Evolutionary conservation across 2,888 invertebrate species (phyloP), one percentile per base, ranked within the genome.

Genomic region (Chymomyza fuscimana): DNA sequence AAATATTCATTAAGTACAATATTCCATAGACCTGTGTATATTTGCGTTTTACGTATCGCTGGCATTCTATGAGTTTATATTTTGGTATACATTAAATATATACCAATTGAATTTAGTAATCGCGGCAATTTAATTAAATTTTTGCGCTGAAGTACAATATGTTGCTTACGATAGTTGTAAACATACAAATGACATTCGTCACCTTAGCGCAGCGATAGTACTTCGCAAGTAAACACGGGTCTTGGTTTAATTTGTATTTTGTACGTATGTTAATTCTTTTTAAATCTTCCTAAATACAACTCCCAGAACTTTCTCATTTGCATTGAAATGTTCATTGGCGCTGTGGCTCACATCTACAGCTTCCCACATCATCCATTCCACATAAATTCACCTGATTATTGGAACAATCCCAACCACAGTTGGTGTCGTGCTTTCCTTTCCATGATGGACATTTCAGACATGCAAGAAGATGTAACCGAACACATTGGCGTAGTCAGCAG

Each of bases 401-500:
- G 93, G 85, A 92, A 93, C 19, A 93, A 94, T 73, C 88, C 90
- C 0, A 89, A 90, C 73, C 81, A 88, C 65, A 92, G 89, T 77
- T 96, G 96, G 91, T 96, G 96, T 86, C 94, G 95, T 61, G 96
- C 97, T 0, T 97, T 98, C 91, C 92, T 96, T 75, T 96, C 97
- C 19, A 98, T 98, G 97, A 97, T 97, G 95, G 98, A 99, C 90
- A 95, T 99, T n/a, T 97, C 97, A 0, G 99, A 99, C 91, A 97
- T 99, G 54, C 96, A 96, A 79, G 94, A 96, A 74, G 98, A 99
- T 90, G 96, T 99, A 64, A 95, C 96, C 40, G 98, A 99, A 90
- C 98, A 99, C 91, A 94, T 98, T 69, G 96, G 97, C 16, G 97
- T 97, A 70, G 97, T 98, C 59, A 94, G 95, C 79, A 95, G 96